Percentiles rank a stretch among this genome's conserved stretches.
Evolutionary conservation across 2,888 invertebrate species (phyloP).

Genomic region (Cephus spinipes): DNA sequence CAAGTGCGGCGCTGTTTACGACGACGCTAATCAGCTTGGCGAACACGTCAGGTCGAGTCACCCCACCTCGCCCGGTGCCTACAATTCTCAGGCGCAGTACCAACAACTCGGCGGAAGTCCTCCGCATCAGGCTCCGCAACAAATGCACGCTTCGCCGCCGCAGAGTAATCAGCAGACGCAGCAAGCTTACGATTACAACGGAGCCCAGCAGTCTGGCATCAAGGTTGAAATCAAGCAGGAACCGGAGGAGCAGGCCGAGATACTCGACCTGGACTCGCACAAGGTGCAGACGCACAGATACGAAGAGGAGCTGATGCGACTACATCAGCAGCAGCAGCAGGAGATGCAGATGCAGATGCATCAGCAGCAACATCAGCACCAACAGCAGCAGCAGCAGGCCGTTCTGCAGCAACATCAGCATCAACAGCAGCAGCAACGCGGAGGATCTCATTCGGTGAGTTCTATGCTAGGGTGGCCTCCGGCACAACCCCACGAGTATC

Average conservation of each 20-base stretch:
- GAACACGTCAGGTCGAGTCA: conserved; percentile 82
- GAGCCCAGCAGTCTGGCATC: conserved; percentile 40
- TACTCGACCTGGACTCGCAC: conserved; percentile 89
- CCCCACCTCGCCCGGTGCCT: conserved; percentile 61
- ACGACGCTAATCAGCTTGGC: conserved; percentile 78
- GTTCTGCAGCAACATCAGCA: conserved; percentile 37
- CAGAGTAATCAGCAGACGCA: conserved; percentile 64
- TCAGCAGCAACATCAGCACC: conserved; percentile 39
- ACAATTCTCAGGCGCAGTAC: conserved; percentile 47
- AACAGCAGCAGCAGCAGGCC: conserved; percentile 43
- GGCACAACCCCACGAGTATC: conserved; percentile 57
- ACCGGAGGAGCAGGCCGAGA: conserved; percentile 81
- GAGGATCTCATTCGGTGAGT: conserved; percentile 54
- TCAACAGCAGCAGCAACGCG: conserved; percentile 45
- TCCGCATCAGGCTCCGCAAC: conserved; percentile 61
- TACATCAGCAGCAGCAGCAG: conserved; percentile 55
- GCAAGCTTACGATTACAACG: conserved; percentile 50
- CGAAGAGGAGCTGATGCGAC: conserved; percentile 63
- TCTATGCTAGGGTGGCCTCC: conserved; percentile 58
- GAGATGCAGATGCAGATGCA: conserved; percentile 57
- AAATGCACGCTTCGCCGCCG: conserved; percentile 49
- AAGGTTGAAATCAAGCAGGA: conserved; percentile 73
- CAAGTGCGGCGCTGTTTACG: conserved; percentile 85
- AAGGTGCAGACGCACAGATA: conserved; percentile 81
- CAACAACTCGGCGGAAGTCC: conserved; percentile 50